These are phyloP conservation scores for Brevipalpus yothersi DNA, from an alignment of 1,140 invertebrate species.

Conservation along the genomic window DNA sequence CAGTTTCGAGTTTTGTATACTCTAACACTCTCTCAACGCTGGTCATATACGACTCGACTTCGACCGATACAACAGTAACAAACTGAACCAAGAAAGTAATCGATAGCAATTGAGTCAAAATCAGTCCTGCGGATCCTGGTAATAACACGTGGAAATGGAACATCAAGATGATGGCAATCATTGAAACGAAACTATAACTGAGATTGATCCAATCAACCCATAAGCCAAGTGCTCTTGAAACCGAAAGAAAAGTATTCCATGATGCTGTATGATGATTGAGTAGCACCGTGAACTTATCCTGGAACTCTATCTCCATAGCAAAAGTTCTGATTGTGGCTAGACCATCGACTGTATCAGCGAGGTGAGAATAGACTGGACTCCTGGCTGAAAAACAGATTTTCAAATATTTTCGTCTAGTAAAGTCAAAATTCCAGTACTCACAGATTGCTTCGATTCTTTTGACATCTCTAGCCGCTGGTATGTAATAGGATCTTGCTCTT, in stretches of 20 bases:
- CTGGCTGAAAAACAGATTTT: background rate
- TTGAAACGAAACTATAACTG: too few relatives aligned
- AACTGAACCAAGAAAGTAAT: conserved; percentile 39
- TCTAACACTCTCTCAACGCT: conserved; percentile 56
- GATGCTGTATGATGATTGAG: conserved; percentile 39
- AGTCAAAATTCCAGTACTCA: background rate
- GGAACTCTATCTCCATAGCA: conserved; percentile 29
- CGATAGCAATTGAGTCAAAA: background rate
- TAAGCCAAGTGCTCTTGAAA: conserved; percentile 40
- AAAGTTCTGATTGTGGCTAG: conserved; percentile 26
- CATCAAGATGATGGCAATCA: too few relatives aligned
- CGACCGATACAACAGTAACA: conserved; percentile 50
- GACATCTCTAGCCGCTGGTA: background rate
- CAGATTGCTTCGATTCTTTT: background rate
- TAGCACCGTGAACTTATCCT: conserved; percentile 28
- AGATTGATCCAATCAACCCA: conserved; percentile 46
- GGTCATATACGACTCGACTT: conserved; percentile 56
- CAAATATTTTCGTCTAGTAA: too few relatives aligned
- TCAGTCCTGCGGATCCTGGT: conserved; percentile 17
- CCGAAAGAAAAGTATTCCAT: conserved; percentile 43
- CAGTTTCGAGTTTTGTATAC: conserved; percentile 40
- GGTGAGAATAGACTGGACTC: conserved; percentile 25
- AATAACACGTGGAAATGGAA: background rate
- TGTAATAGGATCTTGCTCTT: background rate
- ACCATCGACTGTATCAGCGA: conserved; percentile 25